Percentiles rank a stretch among this genome's conserved stretches.
phyloP scores from a whole-genome alignment of 2,113 vertebrate species.

The Centropristis striata region DNA sequence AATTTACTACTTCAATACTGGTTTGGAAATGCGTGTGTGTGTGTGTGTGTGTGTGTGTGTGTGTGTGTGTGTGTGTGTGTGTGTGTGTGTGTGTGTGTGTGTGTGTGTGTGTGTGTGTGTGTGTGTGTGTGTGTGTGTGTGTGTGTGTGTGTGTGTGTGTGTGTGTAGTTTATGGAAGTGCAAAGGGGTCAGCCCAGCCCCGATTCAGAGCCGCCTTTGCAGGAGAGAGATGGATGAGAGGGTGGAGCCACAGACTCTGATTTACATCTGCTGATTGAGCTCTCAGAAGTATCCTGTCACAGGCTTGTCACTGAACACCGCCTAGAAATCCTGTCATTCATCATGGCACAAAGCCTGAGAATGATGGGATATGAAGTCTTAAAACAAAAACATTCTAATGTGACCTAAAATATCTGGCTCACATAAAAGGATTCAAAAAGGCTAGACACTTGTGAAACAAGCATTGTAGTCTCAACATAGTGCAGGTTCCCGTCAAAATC shows the following conservation, averaged over 20 bases:
- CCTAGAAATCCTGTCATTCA: slow-evolving; percentile 60
- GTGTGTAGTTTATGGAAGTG: slow-evolving; percentile 53
- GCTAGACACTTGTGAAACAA: not conserved
- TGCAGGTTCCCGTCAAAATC: not conserved
- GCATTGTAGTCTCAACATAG: not conserved
- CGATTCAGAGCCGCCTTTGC: slow-evolving; percentile 34
- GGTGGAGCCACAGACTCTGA: slow-evolving; percentile 65
- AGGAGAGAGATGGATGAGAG: slow-evolving; percentile 76
- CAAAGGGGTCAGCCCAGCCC: slow-evolving; percentile 60
- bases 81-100: slow-evolving; percentile 10
- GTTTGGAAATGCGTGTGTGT: slow-evolving; percentile 29
- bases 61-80: not conserved
- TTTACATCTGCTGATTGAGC: slow-evolving; percentile 82
- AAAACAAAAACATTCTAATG: slow-evolving; percentile 4
- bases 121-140: slow-evolving; percentile 1
- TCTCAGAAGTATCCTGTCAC: slow-evolving; percentile 63
- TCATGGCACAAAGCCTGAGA: slow-evolving; percentile 31
- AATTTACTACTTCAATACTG: slow-evolving; percentile 44
- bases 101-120: slow-evolving; percentile 11
- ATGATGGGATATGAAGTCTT: slow-evolving; percentile 67
- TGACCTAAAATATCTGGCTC: slow-evolving; percentile 8
- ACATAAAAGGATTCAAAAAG: not conserved
- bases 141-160: slow-evolving; percentile 10
- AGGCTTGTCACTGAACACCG: slow-evolving; percentile 46
- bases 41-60: slow-evolving; percentile 9